Base-by-base conservation (phyloP, 2,888 invertebrate genomes). In the Tupiocoris notatus region DNA sequence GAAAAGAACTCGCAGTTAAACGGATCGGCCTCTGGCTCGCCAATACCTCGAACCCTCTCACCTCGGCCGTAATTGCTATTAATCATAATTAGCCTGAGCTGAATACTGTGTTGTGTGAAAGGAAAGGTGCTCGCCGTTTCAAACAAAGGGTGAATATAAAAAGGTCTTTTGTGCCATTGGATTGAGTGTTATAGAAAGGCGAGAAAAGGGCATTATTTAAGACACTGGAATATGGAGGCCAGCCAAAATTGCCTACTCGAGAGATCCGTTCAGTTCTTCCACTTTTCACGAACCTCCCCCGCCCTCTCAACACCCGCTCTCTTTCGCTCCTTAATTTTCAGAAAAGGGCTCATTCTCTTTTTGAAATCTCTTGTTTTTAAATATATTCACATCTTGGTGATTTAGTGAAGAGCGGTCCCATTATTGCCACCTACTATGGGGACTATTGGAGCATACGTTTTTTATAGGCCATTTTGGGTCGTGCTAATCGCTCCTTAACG, bases 401-500 rank as follows among this genome's bases (percentile, higher is more conserved):
- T 77, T 77, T 77, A 77, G 64, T 75, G 75, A 75, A 66, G 78
- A 71, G 74, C 59, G 74, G 56, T 39, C 76, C 78, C 78, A 76
- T 78, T 78, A 78, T 73, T 76, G 73, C 78, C 78, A 78, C 78
- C 76, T 76, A 76, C 78, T 77, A 76, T 74, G 64, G 76, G 68
- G 73, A 66, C 73, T 73, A 78, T 75, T 75, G 78, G 77, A 78
- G 78, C 78, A 78, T 78, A 78, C 78, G 78, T 78, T 78, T 79
- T 79, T 79, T 79, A 79, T 79, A 71, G 79, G 64, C 79, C 78
- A 79, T 79, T 79, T 71, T 71, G 76, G 70, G 65, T 56, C 65
- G 65, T 75, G 65, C 75, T 75, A 75, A 75, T 75, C 75, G 75
- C 75, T 75, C 75, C 75, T 75, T 75, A 75, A 75, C 75, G 75